Evolutionary conservation across 1,140 invertebrate species (phyloP).

Genomic region (silkworm (Bombyx mori)): ASM3026992v2 NC_085118.1:1598501-1599000

Average conservation of each 20-base stretch:
- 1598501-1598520: not conserved
- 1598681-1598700: too few species aligned
- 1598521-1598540: not conserved
- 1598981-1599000: too few species aligned
- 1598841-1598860: too few species aligned
- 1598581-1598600: constrained; percentile 76
- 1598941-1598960: too few species aligned
- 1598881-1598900: too few species aligned
- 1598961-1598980: too few species aligned
- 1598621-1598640: constrained; percentile 79
- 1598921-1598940: too few species aligned
- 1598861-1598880: too few species aligned
- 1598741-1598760: constrained; percentile 78
- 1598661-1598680: constrained; percentile 1
- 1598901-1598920: too few species aligned
- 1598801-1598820: constrained; percentile 77
- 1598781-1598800: constrained; percentile 4
- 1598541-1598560: too few species aligned
- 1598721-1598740: constrained; percentile 83
- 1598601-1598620: constrained; percentile 77
- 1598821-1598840: constrained; percentile 23
- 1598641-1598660: constrained; percentile 51
- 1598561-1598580: constrained; percentile 26
- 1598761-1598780: constrained; percentile 26
- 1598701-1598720: not conserved